phyloP scores from a whole-genome alignment of 2,888 invertebrate species.

The Salpingus planirostris region DNA sequence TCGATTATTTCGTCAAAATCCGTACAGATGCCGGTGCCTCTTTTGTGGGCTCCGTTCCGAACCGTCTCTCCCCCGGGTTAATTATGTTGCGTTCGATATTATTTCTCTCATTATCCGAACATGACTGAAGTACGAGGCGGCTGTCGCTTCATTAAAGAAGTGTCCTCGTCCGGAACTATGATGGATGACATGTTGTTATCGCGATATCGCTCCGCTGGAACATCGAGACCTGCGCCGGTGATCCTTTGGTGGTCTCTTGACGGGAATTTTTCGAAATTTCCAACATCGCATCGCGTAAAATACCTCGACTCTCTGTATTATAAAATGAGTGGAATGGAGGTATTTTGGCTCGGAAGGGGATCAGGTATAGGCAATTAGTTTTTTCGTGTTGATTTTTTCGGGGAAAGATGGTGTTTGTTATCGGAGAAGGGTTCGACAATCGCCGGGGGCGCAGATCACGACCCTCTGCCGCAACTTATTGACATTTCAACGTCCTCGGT shows the following conservation, averaged over 20 bases:
- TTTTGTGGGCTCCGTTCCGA: constrained; percentile 5
- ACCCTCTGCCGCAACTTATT: constrained; percentile 33
- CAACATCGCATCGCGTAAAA: too few species aligned
- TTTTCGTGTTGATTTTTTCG: constrained; percentile 1
- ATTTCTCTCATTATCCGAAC: constrained; percentile 27
- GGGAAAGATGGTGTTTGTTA: background rate
- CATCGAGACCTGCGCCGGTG: constrained; percentile 5
- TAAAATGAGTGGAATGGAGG: too few species aligned
- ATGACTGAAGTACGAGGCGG: constrained; percentile 32
- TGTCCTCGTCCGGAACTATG: constrained; percentile 38
- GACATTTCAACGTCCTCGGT: constrained; percentile 38
- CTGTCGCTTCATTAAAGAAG: constrained; percentile 40
- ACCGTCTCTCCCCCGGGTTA: constrained; percentile 9
- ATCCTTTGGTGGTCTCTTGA: constrained; percentile 1
- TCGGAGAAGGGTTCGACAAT: constrained; percentile 9
- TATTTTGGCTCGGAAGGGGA: too few species aligned
- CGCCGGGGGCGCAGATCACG: background rate
- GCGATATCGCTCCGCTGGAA: constrained; percentile 26
- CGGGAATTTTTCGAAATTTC: too few species aligned
- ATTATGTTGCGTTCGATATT: constrained; percentile 28
- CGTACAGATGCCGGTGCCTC: constrained; percentile 7
- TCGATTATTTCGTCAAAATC: constrained; percentile 11
- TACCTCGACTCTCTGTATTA: background rate
- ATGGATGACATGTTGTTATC: constrained; percentile 40
- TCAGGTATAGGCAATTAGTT: too few species aligned